phyloP scores from a whole-genome alignment of 1,140 invertebrate genomes.

The Cyclargus thomasi region DNA sequence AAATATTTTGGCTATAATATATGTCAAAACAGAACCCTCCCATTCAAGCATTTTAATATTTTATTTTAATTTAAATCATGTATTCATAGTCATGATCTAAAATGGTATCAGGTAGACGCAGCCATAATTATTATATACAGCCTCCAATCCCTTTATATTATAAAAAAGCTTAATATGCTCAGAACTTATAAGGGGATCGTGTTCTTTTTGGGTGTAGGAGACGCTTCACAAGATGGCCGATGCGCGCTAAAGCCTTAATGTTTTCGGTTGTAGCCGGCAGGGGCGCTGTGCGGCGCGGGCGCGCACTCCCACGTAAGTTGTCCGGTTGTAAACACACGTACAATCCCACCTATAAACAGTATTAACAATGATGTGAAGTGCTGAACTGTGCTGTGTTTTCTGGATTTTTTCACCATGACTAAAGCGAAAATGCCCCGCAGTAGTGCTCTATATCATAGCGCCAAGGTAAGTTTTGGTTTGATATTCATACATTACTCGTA shows the following conservation, averaged over 20 bases:
- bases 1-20: no score
- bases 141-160: background rate
- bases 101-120: no score
- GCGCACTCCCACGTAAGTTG: conserved; percentile 62
- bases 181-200: background rate
- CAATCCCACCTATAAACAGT: conserved; percentile 37
- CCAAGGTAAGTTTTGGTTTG: conserved; percentile 48
- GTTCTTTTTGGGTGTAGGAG: background rate
- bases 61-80: background rate
- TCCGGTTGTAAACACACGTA: conserved; percentile 65
- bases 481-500: background rate
- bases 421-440: conserved; percentile 57
- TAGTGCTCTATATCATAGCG: conserved; percentile 65
- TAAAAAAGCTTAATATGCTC: background rate
- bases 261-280: background rate
- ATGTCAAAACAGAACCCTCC: no score
- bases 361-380: conserved; percentile 50
- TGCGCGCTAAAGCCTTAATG: conserved; percentile 47
- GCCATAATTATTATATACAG: background rate
- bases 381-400: conserved; percentile 44
- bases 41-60: background rate
- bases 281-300: background rate
- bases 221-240: conserved; percentile 57
- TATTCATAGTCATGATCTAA: background rate
- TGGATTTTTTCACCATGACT: conserved; percentile 54